Evolutionary conservation across 2,888 invertebrate species (phyloP), one percentile per base, ranked within the genome.

Genomic region (Dastarcus helophoroides): DNA sequence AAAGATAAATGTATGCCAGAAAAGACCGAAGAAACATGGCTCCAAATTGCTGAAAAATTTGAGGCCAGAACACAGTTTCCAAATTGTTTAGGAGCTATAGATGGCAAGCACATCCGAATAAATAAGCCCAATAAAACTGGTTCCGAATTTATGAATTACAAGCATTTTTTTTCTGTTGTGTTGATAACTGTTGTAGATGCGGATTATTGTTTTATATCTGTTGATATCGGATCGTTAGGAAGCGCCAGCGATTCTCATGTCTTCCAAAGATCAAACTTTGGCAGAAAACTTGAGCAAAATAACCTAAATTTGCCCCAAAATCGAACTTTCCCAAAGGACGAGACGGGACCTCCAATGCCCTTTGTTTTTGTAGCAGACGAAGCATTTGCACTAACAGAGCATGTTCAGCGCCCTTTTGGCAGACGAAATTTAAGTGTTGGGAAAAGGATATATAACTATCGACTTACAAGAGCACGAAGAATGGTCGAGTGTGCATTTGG

Each of bases 351-450:
- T 6, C 8, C 17, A 4, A 32, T 36, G 26, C 42, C 40, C 7
- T 38, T 35, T 28, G 37, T 42, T 12, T 40, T 42, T 32, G 32
- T 37, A 21, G 38, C 29, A 32, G 40, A 42, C 27, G 37, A 41
- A 13, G 31, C 45, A n/a, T 47, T 48, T 31, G 44, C 37, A 10
- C 32, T 42, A 21, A 29, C 36, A 17, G 30, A 26, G 12, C 32
- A 42, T 27, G 31, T 46, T 13, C 39, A 42, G 41, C 28, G 43
- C 31, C 43, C 46, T 9, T 44, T 38, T 36, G 36, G 46, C n/a
- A 33, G 29, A 15, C 23, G 31, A 19, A 24, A 4, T 14, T 26
- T 40, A 26, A 32, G 22, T 14, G 31, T 46, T 2, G 29, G 25
- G 8, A 6, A 33, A 10, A 6, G 14, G 7, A 22, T 33, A 3